These are phyloP conservation scores for Leiothrix lutea DNA, from an alignment of 2,113 vertebrate genomes.

Conservation along the genomic window DNA sequence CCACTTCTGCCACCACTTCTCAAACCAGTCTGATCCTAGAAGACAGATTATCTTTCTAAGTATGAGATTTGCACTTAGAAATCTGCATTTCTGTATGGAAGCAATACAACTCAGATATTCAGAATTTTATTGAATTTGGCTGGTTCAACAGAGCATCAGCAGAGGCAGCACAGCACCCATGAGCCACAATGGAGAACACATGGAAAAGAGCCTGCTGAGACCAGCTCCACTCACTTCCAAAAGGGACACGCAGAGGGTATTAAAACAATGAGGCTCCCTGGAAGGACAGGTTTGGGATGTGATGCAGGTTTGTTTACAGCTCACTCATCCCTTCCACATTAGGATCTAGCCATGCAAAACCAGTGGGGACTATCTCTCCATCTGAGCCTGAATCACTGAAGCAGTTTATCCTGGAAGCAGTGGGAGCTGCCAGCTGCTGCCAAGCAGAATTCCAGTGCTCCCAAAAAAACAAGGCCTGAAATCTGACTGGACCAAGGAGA, in stretches of 20 bases:
- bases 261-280: conserved; percentile 4
- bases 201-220: neutral
- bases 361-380: neutral
- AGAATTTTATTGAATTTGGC: neutral
- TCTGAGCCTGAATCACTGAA: neutral
- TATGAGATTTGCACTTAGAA: neutral
- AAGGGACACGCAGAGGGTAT: conserved; percentile 4
- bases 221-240: neutral
- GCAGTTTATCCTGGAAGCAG: neutral
- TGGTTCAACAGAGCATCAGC: neutral
- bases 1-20: neutral
- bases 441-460: neutral
- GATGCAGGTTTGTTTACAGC: conserved; percentile 25
- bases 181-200: neutral
- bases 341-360: conserved; percentile 33
- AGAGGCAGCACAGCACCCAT: neutral
- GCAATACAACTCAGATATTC: neutral
- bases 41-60: neutral
- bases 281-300: conserved; percentile 14
- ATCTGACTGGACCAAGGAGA: neutral
- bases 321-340: neutral
- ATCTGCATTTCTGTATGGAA: neutral
- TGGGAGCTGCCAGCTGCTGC: neutral
- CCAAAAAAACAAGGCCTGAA: neutral
- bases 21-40: neutral